phyloP scores from a whole-genome alignment of 2,113 vertebrate species.

The Catharus bicknelli region DNA sequence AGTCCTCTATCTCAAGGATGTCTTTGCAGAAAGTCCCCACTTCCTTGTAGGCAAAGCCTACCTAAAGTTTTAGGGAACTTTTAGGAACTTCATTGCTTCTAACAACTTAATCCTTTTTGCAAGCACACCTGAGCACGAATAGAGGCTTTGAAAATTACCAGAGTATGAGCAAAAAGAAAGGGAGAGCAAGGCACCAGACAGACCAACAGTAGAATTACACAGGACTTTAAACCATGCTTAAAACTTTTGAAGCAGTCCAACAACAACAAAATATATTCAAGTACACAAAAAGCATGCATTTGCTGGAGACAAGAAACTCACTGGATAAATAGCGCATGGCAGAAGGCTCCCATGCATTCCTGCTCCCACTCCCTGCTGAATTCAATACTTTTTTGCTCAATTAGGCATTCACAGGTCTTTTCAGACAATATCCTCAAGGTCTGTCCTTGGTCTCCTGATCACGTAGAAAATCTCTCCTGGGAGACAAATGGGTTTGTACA shows the following conservation, averaged over 20 bases:
- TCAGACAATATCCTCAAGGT: slow-evolving; percentile 2
- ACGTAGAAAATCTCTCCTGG: not conserved
- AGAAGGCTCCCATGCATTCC: not conserved
- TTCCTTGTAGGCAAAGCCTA: not conserved
- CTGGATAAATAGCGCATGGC: not conserved
- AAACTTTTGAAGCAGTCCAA: not conserved
- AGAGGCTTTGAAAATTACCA: not conserved
- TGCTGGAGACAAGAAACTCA: not conserved
- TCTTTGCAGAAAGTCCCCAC: not conserved
- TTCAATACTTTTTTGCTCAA: not conserved
- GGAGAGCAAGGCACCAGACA: not conserved
- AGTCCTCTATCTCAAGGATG: not conserved
- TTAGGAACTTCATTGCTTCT: not conserved
- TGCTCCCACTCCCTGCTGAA: not conserved
- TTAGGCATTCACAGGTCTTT: not conserved
- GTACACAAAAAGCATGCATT: not conserved
- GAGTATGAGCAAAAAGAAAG: not conserved
- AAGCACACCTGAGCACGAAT: accelerated
- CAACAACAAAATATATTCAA: not conserved
- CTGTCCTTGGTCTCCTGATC: slow-evolving; percentile 23
- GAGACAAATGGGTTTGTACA: slow-evolving; percentile 26
- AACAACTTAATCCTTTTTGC: not conserved
- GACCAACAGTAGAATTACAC: not conserved
- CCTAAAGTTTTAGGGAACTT: not conserved
- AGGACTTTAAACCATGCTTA: not conserved